phyloP scores from a whole-genome alignment of 2,113 vertebrate genomes.

The Syngnathoides biaculeatus region DNA sequence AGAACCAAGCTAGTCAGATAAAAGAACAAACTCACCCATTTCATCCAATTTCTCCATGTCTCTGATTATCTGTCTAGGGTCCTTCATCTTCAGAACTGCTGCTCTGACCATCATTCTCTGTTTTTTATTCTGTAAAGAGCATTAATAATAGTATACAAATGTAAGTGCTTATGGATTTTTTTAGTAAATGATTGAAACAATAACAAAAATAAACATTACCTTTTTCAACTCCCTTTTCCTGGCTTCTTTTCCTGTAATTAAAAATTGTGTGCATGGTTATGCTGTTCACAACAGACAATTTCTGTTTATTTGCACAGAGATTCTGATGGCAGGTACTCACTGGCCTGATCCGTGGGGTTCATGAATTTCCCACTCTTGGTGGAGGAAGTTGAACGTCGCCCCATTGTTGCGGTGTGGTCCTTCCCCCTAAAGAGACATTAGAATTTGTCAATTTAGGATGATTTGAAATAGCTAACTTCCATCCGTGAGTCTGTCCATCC shows the following conservation, averaged over 20 bases:
- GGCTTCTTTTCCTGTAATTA: slow-evolving; percentile 90
- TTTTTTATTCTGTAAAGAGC: slow-evolving; percentile 87
- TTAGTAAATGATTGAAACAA: not conserved
- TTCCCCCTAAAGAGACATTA: slow-evolving; percentile 39
- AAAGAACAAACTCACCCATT: slow-evolving; percentile 88
- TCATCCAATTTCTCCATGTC: slow-evolving; percentile 99
- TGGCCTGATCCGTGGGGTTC: slow-evolving; percentile 97
- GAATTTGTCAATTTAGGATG: not conserved
- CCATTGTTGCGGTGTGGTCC: slow-evolving; percentile 77
- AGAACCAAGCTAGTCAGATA: not conserved
- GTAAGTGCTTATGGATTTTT: not conserved
- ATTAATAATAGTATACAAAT: not conserved
- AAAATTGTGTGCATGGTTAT: not conserved
- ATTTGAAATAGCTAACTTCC: not conserved
- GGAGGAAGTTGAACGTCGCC: slow-evolving; percentile 95
- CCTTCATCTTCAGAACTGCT: slow-evolving; percentile 98
- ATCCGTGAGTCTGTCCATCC: too few species aligned
- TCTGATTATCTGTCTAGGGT: slow-evolving; percentile 96
- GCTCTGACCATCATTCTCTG: slow-evolving; percentile 99
- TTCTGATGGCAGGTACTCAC: slow-evolving; percentile 74
- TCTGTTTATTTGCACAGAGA: not conserved
- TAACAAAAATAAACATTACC: slow-evolving; percentile 62
- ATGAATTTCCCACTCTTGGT: slow-evolving; percentile 99
- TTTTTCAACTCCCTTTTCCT: slow-evolving; percentile 97
- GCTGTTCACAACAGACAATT: not conserved